phyloP scores from a whole-genome alignment of 2,113 vertebrate species.

The Poeciliopsis turrubarensis region DNA sequence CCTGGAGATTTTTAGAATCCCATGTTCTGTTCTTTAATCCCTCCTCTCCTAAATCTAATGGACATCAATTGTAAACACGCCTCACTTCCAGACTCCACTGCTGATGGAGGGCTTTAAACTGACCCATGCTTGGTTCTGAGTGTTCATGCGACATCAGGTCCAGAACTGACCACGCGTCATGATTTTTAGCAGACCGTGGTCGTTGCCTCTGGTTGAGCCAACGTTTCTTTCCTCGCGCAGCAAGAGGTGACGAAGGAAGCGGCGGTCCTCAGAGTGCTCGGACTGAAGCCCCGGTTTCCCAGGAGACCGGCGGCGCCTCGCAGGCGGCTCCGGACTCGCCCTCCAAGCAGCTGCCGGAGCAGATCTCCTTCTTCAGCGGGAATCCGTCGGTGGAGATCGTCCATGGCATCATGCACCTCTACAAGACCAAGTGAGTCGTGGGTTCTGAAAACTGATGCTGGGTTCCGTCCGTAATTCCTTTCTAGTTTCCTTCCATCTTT shows the following conservation, averaged over 20 bases:
- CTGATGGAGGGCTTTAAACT: too few species aligned
- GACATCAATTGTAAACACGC: too few species aligned
- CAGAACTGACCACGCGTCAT: too few species aligned
- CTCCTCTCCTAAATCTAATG: too few species aligned
- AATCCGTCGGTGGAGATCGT: conserved; percentile 97
- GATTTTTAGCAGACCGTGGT: not conserved
- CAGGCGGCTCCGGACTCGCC: conserved; percentile 83
- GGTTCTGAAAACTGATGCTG: not conserved
- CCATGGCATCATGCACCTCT: conserved; percentile 98
- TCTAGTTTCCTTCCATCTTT: too few species aligned
- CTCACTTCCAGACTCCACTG: too few species aligned
- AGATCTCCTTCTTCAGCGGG: conserved; percentile 98
- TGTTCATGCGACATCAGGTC: not conserved
- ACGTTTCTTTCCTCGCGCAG: conserved; percentile 22
- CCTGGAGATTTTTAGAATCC: too few species aligned
- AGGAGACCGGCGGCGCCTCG: conserved; percentile 23
- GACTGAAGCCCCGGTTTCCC: conserved; percentile 12
- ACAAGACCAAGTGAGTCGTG: conserved; percentile 94
- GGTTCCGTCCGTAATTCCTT: too few species aligned
- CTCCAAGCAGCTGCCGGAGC: conserved; percentile 94
- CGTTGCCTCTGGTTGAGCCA: not conserved
- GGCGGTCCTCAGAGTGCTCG: conserved; percentile 7
- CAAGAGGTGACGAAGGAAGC: conserved; percentile 39
- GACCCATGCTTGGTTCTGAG: too few species aligned
- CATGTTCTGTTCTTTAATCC: too few species aligned